These are phyloP conservation scores for Sarcophaga rosellei DNA, from an alignment of 2,888 invertebrate species.

Conservation along the genomic window DNA sequence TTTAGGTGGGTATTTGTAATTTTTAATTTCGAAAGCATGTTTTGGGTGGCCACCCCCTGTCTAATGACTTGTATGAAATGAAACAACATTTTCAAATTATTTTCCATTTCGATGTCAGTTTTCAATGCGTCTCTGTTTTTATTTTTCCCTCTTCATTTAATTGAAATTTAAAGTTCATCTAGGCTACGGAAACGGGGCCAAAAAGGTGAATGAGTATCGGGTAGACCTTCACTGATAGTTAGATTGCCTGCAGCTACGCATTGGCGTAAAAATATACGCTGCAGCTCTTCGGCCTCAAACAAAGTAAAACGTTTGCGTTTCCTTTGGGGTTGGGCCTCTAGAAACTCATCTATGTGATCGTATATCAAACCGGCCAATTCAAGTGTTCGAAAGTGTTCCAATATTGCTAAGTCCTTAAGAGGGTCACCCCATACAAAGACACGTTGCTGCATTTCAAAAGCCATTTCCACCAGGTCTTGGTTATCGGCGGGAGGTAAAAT, in stretches of 20 bases:
- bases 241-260: constrained; percentile 70
- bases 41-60: not conserved
- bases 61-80: constrained; percentile 11
- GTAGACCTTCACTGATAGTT: constrained; percentile 34
- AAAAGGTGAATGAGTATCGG: constrained; percentile 60
- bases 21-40: constrained; percentile 10
- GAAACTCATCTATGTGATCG: constrained; percentile 88
- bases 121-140: too few species aligned
- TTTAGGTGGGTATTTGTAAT: constrained; percentile 2
- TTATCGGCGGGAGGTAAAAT: constrained; percentile 81
- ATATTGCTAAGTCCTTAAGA: constrained; percentile 90
- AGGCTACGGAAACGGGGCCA: constrained; percentile 56
- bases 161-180: constrained; percentile 39
- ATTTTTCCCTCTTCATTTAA: constrained; percentile 19
- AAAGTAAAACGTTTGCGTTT: constrained; percentile 74
- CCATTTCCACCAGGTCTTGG: constrained; percentile 84
- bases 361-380: constrained; percentile 97
- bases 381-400: constrained; percentile 90
- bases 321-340: constrained; percentile 60
- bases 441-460: constrained; percentile 89
- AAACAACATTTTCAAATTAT: constrained; percentile 38
- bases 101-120: constrained; percentile 20
- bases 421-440: constrained; percentile 98
- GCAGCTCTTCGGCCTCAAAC: constrained; percentile 72
- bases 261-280: constrained; percentile 74